phyloP scores from a whole-genome alignment of 92 coral and sea anemone species.

The Palythoa grandis region DNA sequence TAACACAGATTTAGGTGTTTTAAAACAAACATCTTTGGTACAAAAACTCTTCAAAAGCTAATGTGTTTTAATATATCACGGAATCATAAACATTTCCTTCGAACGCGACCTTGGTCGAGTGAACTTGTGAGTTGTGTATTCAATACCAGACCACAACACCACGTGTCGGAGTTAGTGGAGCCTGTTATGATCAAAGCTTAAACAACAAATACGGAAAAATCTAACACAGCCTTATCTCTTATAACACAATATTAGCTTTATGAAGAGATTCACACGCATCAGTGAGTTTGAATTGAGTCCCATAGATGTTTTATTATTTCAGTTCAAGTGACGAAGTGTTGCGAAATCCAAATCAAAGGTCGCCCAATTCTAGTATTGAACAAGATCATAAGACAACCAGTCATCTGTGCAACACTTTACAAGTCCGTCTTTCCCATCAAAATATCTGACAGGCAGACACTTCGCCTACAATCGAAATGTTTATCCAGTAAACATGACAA shows the following conservation, averaged over 20 bases:
- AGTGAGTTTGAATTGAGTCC: slow-evolving; percentile 19
- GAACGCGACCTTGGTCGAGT: slow-evolving; percentile 2
- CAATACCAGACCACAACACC: background rate
- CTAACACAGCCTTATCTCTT: background rate
- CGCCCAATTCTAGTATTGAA: slow-evolving; percentile 3
- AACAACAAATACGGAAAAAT: background rate
- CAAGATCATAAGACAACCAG: background rate
- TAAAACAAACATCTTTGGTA: too few species aligned
- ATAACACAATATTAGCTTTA: background rate
- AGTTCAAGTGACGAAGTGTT: slow-evolving; percentile 43
- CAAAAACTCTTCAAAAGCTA: too few species aligned
- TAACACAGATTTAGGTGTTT: too few species aligned
- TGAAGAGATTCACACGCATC: slow-evolving; percentile 2
- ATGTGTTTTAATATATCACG: too few species aligned
- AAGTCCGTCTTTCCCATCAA: background rate
- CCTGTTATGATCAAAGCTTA: background rate
- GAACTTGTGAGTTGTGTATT: background rate
- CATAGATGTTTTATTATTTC: slow-evolving; percentile 18
- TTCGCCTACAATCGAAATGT: slow-evolving; percentile 19
- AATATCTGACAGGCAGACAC: slow-evolving; percentile 23
- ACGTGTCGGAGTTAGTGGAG: background rate
- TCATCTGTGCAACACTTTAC: slow-evolving; percentile 15
- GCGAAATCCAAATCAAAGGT: slow-evolving; percentile 23
- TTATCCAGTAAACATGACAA: slow-evolving; percentile 40
- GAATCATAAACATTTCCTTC: too few species aligned